Conservation (phyloP, 30 jellyfish, hydroid and myxozoan species). For the Cassiopea xamachana region DNA sequence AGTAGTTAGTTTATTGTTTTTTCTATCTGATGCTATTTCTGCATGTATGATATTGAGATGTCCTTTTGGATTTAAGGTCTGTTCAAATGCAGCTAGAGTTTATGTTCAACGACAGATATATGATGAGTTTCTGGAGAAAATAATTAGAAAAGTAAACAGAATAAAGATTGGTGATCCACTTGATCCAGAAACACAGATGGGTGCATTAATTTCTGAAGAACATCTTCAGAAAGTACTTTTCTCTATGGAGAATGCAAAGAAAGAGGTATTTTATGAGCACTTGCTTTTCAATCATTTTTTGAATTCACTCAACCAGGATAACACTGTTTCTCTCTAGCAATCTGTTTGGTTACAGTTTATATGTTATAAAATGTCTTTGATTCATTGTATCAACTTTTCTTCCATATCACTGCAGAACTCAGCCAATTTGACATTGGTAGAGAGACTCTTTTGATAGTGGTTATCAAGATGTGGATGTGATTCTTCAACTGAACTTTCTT, state of each 20-base stretch:
- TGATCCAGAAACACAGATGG: slow-evolving; percentile 79
- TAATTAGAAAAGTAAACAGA: slow-evolving; percentile 59
- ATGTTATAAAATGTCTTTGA: too few relatives aligned
- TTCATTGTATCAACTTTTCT: too few relatives aligned
- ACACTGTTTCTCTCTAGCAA: too few relatives aligned
- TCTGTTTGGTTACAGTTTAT: too few relatives aligned
- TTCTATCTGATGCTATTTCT: too few relatives aligned
- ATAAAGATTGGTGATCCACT: slow-evolving; percentile 91
- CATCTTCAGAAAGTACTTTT: slow-evolving; percentile 82
- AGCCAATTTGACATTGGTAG: too few relatives aligned
- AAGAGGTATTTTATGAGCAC: slow-evolving; percentile 60
- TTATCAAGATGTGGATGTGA: too few relatives aligned
- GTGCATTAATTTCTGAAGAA: slow-evolving; percentile 93
- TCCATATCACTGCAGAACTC: too few relatives aligned
- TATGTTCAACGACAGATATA: slow-evolving; percentile 78
- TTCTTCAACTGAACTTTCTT: too few relatives aligned
- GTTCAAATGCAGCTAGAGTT: slow-evolving; percentile 97
- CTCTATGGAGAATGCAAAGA: slow-evolving; percentile 78
- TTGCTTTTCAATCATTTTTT: background rate
- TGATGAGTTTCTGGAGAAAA: slow-evolving; percentile 79
- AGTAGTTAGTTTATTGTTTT: too few relatives aligned
- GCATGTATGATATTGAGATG: background rate
- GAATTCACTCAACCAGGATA: too few relatives aligned
- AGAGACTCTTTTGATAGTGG: too few relatives aligned
- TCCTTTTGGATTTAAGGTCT: slow-evolving; percentile 54